A percentile compares a stretch with the other conserved stretches of the same genome.
Conservation (phyloP, 1,140 invertebrate genomes). For the Adelges cooleyi region DNA sequence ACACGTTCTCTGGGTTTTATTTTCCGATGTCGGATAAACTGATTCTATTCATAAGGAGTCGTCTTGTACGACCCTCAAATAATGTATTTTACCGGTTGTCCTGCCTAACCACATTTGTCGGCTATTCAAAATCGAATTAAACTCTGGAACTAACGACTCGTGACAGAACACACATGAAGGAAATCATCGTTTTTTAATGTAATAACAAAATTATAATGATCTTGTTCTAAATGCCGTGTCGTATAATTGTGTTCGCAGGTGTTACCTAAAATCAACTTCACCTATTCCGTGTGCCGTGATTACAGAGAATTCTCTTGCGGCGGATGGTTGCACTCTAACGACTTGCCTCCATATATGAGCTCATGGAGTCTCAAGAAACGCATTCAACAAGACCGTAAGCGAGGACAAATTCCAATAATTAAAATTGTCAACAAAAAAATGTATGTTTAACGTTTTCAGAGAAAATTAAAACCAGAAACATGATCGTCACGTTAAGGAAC, state of each 20-base stretch:
- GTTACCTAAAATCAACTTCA: constrained; percentile 41
- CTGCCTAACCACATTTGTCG: no score
- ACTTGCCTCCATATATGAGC: constrained; percentile 36
- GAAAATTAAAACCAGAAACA: constrained; percentile 27
- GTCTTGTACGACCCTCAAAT: no score
- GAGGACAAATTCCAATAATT: background rate
- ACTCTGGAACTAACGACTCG: constrained; percentile 9
- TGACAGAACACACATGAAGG: background rate
- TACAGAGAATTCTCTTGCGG: constrained; percentile 49
- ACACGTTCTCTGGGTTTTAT: no score
- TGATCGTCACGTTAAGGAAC: constrained; percentile 12
- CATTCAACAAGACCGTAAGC: constrained; percentile 36
- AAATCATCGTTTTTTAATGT: background rate
- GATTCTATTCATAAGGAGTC: no score
- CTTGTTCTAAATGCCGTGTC: background rate
- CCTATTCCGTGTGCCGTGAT: constrained; percentile 44
- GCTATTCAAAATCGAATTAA: constrained; percentile 14
- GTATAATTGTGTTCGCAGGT: constrained; percentile 36
- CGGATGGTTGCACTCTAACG: constrained; percentile 41
- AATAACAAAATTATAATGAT: no score
- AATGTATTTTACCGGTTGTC: no score
- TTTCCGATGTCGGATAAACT: no score
- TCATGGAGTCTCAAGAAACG: constrained; percentile 36
- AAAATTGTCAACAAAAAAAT: constrained; percentile 12
- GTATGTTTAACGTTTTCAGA: constrained; percentile 29